Percentiles rank a stretch among this genome's conserved stretches.
Evolutionary conservation across 2,888 invertebrate species (phyloP).

Genomic region (Oscheius myriophilus): DNA sequence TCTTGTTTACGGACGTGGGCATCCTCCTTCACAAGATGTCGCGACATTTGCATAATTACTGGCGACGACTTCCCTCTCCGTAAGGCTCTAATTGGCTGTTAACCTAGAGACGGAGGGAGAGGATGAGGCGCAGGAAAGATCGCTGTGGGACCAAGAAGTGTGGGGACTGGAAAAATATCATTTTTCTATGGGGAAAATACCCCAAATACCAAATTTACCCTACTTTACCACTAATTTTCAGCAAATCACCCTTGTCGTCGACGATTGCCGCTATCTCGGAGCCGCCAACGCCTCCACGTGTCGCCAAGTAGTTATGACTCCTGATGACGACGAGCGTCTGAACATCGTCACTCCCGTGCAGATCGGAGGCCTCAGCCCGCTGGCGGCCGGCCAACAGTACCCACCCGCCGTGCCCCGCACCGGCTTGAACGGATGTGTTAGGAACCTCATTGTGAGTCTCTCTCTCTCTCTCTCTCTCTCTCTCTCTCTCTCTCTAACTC

Average conservation of each 20-base stretch:
- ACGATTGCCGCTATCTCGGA: constrained; percentile 57
- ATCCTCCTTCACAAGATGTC: constrained; percentile 15
- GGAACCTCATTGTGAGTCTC: constrained; percentile 78
- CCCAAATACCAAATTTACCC: no score
- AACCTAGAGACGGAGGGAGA: constrained; percentile 2
- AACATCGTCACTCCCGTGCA: constrained; percentile 69
- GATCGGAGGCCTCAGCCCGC: constrained; percentile 80
- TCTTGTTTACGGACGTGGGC: constrained; percentile 25
- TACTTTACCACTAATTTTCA: constrained; percentile 18
- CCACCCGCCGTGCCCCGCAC: constrained; percentile 40
- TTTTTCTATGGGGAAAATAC: no score
- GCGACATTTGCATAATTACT: constrained; percentile 26
- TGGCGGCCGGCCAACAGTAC: constrained; percentile 45
- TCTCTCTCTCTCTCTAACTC: neutral
- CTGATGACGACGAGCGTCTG: constrained; percentile 68
- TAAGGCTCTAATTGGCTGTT: constrained; percentile 10
- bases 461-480: constrained; percentile 3
- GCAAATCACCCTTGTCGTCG: constrained; percentile 62
- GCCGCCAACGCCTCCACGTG: constrained; percentile 48
- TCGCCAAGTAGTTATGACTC: constrained; percentile 48
- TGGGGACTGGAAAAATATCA: neutral
- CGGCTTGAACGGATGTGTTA: constrained; percentile 93
- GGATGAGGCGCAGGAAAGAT: neutral
- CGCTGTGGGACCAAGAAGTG: neutral
- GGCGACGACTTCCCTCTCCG: constrained; percentile 4